Evolutionary conservation across 2,888 invertebrate genomes (phyloP).

Genomic region (Ellobium chinense): DNA sequence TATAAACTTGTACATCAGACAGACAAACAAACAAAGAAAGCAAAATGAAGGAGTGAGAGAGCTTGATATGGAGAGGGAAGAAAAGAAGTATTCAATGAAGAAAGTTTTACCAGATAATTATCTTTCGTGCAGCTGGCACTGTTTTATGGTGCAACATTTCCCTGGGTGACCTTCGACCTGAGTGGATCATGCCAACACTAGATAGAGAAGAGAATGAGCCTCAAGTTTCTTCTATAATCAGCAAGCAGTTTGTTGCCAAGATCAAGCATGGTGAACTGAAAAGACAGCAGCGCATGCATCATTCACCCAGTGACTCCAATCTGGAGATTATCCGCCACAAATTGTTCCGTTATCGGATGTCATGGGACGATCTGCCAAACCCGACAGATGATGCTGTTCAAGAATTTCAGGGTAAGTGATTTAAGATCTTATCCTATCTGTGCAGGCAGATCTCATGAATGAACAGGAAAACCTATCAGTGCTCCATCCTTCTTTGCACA

Average conservation of each 20-base stretch:
- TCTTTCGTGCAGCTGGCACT: constrained; percentile 46
- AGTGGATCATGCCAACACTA: constrained; percentile 56
- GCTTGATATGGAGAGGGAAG: no score
- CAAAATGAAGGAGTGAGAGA: no score
- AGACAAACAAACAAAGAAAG: no score
- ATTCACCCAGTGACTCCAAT: constrained; percentile 53
- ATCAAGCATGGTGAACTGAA: constrained; percentile 58
- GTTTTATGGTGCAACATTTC: constrained; percentile 58
- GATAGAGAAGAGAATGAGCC: background rate
- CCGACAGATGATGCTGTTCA: background rate
- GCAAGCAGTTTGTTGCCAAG: constrained; percentile 57
- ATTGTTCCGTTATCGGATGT: constrained; percentile 50
- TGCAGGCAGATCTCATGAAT: no score
- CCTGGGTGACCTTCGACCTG: constrained; percentile 55
- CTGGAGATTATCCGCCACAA: constrained; percentile 49
- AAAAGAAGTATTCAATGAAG: no score
- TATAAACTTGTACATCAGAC: no score
- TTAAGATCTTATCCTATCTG: no score
- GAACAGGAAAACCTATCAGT: no score
- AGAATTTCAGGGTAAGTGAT: constrained; percentile 11
- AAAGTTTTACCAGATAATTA: no score
- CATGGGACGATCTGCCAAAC: background rate
- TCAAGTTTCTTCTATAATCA: constrained; percentile 50
- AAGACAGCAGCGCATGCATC: constrained; percentile 50
- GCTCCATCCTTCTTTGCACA: no score